Evolutionary conservation across 2,113 vertebrate species (phyloP).

Genomic region (Mormyrus iriodes): DNA sequence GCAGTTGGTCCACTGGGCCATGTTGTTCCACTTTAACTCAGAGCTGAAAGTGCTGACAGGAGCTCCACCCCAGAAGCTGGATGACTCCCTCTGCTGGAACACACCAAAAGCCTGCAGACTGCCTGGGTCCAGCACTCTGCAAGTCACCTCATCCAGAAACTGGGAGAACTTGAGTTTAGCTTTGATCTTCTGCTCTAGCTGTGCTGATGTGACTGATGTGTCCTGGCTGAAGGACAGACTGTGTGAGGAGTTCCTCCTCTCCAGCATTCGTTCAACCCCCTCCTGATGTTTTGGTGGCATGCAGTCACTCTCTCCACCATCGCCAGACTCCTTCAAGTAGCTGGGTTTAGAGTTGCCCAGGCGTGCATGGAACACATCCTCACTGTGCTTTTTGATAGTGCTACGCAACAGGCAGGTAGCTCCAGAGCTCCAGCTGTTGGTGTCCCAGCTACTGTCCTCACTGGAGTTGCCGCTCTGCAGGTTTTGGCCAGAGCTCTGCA

Average conservation of each 20-base stretch:
- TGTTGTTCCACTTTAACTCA: slow-evolving; percentile 41
- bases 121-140: slow-evolving; percentile 69
- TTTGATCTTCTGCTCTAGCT: slow-evolving; percentile 56
- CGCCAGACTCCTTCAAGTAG: slow-evolving; percentile 49
- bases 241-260: slow-evolving; percentile 39
- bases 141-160: slow-evolving; percentile 82
- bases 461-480: slow-evolving; percentile 55
- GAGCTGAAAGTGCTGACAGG: slow-evolving; percentile 33
- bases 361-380: slow-evolving; percentile 36
- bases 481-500: slow-evolving; percentile 27
- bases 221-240: slow-evolving; percentile 46
- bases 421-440: slow-evolving; percentile 60
- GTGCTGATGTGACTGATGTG: slow-evolving; percentile 41
- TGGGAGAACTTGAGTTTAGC: slow-evolving; percentile 79
- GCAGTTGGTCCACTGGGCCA: slow-evolving; percentile 45
- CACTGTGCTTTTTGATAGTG: slow-evolving; percentile 54
- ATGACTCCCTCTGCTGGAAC: slow-evolving; percentile 42
- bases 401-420: slow-evolving; percentile 57
- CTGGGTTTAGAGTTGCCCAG: slow-evolving; percentile 49
- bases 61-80: background rate
- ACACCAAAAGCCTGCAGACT: slow-evolving; percentile 54
- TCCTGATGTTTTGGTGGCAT: slow-evolving; percentile 23
- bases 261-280: slow-evolving; percentile 26
- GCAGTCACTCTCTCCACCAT: slow-evolving; percentile 16
- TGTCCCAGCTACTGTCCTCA: slow-evolving; percentile 62